Percentiles rank a stretch among this genome's conserved stretches.
Evolutionary conservation across 2,113 vertebrate genomes (phyloP).

Genomic region (Elgaria multicarinata): DNA sequence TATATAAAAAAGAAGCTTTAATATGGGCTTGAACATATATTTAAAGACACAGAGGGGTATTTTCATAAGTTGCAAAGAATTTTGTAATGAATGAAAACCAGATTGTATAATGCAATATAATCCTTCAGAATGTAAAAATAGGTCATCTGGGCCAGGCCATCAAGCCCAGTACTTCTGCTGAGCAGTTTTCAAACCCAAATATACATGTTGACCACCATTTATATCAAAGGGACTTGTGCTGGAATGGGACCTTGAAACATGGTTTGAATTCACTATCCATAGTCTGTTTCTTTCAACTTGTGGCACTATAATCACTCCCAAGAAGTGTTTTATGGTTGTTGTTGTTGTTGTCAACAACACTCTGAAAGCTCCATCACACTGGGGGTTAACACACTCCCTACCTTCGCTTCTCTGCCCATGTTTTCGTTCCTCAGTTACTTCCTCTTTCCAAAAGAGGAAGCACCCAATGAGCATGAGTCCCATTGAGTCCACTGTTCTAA

Average conservation of each 20-base stretch:
- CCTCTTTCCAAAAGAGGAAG: no score
- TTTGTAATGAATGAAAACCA: background rate
- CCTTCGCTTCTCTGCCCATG: no score
- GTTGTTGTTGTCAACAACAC: no score
- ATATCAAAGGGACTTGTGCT: background rate
- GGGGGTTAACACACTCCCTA: no score
- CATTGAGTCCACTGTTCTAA: no score
- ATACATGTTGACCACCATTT: background rate
- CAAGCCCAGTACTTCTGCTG: background rate
- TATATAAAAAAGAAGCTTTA: background rate
- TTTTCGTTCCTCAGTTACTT: no score
- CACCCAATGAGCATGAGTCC: no score
- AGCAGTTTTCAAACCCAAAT: background rate
- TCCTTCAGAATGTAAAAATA: background rate
- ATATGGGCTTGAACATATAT: background rate
- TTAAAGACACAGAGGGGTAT: background rate
- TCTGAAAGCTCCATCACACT: no score
- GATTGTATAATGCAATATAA: background rate
- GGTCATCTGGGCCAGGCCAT: background rate
- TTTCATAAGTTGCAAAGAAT: background rate
- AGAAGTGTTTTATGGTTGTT: no score
- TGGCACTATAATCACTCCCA: conserved; percentile 48
- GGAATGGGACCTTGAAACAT: background rate
- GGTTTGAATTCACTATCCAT: background rate
- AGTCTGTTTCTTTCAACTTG: conserved; percentile 32